Percentiles rank a stretch among this genome's conserved stretches.
Conservation (phyloP, 2,113 vertebrate genomes). For the Onychostoma macrolepis region DNA sequence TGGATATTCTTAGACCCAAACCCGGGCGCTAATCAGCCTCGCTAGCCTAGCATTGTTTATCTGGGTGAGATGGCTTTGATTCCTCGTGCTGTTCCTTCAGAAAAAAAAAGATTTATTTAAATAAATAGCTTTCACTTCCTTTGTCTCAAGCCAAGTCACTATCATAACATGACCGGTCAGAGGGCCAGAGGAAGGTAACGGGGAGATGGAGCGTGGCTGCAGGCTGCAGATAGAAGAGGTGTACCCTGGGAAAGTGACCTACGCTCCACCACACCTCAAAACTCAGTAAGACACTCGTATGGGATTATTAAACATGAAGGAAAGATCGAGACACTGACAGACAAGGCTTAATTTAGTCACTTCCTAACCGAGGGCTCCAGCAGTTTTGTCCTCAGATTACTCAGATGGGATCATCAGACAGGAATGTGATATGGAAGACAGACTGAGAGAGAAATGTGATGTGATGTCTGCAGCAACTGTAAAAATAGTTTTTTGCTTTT, state of each 20-base stretch:
- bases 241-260: constrained; percentile 63
- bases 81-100: constrained; percentile 38
- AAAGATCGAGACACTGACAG: constrained; percentile 22
- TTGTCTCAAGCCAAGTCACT: constrained; percentile 57
- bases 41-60: constrained; percentile 43
- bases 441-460: background rate
- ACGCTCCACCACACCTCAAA: constrained; percentile 46
- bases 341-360: constrained; percentile 46
- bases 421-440: constrained; percentile 44
- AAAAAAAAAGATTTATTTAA: constrained; percentile 50
- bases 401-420: constrained; percentile 31
- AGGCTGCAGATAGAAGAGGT: constrained; percentile 58
- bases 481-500: background rate
- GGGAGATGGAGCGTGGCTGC: constrained; percentile 55
- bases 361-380: constrained; percentile 45
- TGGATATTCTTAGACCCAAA: constrained; percentile 48
- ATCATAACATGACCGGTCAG: constrained; percentile 54
- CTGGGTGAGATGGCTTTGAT: constrained; percentile 49
- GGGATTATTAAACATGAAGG: constrained; percentile 50
- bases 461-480: background rate
- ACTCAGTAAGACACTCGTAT: constrained; percentile 21
- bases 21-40: constrained; percentile 43
- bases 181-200: constrained; percentile 57
- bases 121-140: constrained; percentile 56
- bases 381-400: constrained; percentile 31